Evolutionary conservation across 1,140 invertebrate species (phyloP).

Genomic region (Drosophila truncata): DNA sequence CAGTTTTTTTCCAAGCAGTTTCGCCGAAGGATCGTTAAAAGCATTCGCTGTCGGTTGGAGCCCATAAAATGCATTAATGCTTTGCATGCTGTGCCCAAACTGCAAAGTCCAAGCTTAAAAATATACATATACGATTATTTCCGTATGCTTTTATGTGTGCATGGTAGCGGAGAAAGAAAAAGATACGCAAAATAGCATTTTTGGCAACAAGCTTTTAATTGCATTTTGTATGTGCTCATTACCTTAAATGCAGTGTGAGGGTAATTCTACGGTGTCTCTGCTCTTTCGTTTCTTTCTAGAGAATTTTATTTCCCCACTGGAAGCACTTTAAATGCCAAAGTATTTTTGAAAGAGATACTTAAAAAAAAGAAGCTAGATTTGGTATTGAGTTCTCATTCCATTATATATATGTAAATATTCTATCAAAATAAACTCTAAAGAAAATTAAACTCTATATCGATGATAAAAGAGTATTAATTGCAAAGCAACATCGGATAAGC

Average conservation of each 20-base stretch:
- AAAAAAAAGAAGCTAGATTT: not conserved
- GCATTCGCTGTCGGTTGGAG: slow-evolving; percentile 56
- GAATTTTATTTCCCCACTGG: slow-evolving; percentile 20
- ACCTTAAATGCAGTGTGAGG: slow-evolving; percentile 68
- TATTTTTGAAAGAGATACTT: slow-evolving; percentile 1
- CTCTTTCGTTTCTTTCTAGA: not conserved
- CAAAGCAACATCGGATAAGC: not conserved
- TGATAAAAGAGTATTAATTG: slow-evolving; percentile 6
- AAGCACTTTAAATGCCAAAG: slow-evolving; percentile 51
- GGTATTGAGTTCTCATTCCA: not conserved
- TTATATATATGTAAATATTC: no score
- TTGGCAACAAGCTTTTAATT: slow-evolving; percentile 82
- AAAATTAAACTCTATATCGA: not conserved
- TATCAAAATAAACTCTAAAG: no score
- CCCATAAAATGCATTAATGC: slow-evolving; percentile 71
- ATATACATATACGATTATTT: slow-evolving; percentile 32
- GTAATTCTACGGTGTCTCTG: not conserved
- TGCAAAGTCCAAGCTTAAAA: slow-evolving; percentile 43
- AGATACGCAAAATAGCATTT: slow-evolving; percentile 74
- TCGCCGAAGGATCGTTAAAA: slow-evolving; percentile 56
- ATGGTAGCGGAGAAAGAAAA: slow-evolving; percentile 24
- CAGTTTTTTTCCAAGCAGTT: slow-evolving; percentile 15
- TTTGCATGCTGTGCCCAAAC: slow-evolving; percentile 55
- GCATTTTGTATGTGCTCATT: slow-evolving; percentile 82
- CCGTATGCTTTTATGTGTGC: slow-evolving; percentile 20